Percentiles rank a stretch among this genome's conserved stretches.
Conservation (phyloP, 2,797 vertebrate species). For the Syngnathus acus region DNA sequence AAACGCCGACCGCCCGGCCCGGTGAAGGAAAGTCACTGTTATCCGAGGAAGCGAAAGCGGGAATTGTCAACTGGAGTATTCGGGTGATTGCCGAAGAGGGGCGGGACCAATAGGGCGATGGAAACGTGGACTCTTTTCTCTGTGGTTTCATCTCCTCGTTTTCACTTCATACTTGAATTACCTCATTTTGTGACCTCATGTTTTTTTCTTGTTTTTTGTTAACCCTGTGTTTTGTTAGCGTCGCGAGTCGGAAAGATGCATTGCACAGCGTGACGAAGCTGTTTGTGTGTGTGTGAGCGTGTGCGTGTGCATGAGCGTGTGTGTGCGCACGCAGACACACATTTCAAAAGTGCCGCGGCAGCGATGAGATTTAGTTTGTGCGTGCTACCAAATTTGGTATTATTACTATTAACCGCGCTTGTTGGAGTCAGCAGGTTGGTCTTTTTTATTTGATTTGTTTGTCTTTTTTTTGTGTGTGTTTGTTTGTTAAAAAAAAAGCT, state of each 20-base stretch:
- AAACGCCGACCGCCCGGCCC: neutral
- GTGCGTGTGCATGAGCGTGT: neutral
- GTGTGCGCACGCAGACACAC: conserved; percentile 27
- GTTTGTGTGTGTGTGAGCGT: conserved; percentile 18
- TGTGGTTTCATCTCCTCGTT: conserved; percentile 59
- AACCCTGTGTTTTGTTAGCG: conserved; percentile 33
- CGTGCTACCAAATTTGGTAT: conserved; percentile 82
- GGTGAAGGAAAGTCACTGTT: conserved; percentile 37
- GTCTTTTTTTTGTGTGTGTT: neutral
- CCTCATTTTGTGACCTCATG: conserved; percentile 96
- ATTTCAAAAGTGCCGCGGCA: conserved; percentile 52
- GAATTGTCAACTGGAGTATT: neutral
- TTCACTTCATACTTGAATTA: conserved; percentile 98
- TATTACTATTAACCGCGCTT: conserved; percentile 56
- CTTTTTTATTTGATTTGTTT: conserved; percentile 47
- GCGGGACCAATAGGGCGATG: conserved; percentile 42
- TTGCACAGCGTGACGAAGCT: conserved; percentile 48
- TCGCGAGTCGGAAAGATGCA: conserved; percentile 41
- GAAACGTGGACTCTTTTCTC: conserved; percentile 59
- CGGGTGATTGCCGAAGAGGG: neutral
- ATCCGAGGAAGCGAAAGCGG: conserved; percentile 41
- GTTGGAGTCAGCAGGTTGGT: conserved; percentile 64
- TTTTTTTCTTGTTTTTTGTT: conserved; percentile 38
- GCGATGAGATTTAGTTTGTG: conserved; percentile 61
- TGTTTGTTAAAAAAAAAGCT: conserved; percentile 75